phyloP scores from a whole-genome alignment of 2,797 vertebrate species.

The Siniperca scherzeri region DNA sequence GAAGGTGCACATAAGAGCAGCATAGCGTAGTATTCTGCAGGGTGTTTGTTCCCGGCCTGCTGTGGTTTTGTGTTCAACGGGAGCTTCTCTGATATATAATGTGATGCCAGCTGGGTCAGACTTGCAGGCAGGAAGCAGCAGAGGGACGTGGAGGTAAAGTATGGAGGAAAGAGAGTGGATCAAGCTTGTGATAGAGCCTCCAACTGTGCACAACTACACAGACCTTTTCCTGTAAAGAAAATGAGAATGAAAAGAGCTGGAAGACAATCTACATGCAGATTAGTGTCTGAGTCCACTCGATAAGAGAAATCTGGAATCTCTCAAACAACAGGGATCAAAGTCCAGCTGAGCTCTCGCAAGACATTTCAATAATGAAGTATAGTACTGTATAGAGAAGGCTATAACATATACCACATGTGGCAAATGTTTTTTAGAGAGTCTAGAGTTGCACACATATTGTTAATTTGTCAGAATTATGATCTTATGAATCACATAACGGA shows the following conservation, averaged over 20 bases:
- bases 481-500: conserved; percentile 1
- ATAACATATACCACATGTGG: neutral
- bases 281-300: conserved; percentile 23
- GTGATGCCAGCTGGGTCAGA: conserved; percentile 50
- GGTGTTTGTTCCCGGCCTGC: conserved; percentile 23
- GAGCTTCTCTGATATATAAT: conserved; percentile 48
- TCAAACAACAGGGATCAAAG: conserved; percentile 14
- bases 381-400: neutral
- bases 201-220: conserved; percentile 29
- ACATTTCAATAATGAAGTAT: neutral
- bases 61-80: conserved; percentile 30
- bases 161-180: conserved; percentile 17
- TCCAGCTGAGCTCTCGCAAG: conserved; percentile 13
- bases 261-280: conserved; percentile 47
- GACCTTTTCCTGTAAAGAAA: conserved; percentile 36
- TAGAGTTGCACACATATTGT: neutral
- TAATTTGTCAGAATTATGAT: neutral
- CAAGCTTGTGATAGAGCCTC: conserved; percentile 25
- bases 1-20: conserved; percentile 18
- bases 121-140: conserved; percentile 31
- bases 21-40: neutral
- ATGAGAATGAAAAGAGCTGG: conserved; percentile 48
- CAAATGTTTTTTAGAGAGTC: neutral
- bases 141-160: conserved; percentile 30
- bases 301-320: neutral